Base-by-base conservation (phyloP, 1,140 invertebrate species). In the Atta texana region DNA sequence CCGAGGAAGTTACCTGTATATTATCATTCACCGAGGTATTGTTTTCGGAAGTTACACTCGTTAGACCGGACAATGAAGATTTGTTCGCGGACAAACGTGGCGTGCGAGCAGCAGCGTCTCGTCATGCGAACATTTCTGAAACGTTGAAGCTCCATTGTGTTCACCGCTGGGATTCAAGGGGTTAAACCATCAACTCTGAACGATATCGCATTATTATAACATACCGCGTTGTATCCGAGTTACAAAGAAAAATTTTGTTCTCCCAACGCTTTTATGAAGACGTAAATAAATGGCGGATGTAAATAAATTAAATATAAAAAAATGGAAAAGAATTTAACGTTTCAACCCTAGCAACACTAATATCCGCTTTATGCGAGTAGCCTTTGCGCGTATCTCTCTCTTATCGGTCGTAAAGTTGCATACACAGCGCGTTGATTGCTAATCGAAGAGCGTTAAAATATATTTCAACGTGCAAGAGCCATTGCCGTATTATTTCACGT, bases 1-100 rank as follows among this genome's bases (percentile, higher is more conserved):
- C 49, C 53, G 80, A 84, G 71, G 39, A 68, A 74, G 55, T 55
- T 82, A 31, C 55, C 55, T 39, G 39, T 44, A 44, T 49, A 77
- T 28, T 44, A 31, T 84, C 76, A 85, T 80, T 84, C 64, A 72
- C 49, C 34, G 51, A 28, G 82, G 53, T 66, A 88, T 92, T 91
- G 90, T 92, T 91, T 90, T 85, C 85, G 87, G 78, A 87, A 90
- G 80, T 92, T 89, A 88, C 87, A 82, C 89, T 92, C 90, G 90
- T 90, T 88, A 86, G 63, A 80, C 71, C 57, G 84, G 77, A 92
- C 91, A 92, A 92, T 92, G 86, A 89, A 74, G 86, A 86, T 59
- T 81, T 72, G 88, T 88, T 81, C 84, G 69, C 76, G 77, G 61
- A 59, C 61, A 66, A 71, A 68, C 64, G 64, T 51, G 64, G 64